Conservation (phyloP, 2,113 vertebrate species). For the Proterorhinus semilunaris region DNA sequence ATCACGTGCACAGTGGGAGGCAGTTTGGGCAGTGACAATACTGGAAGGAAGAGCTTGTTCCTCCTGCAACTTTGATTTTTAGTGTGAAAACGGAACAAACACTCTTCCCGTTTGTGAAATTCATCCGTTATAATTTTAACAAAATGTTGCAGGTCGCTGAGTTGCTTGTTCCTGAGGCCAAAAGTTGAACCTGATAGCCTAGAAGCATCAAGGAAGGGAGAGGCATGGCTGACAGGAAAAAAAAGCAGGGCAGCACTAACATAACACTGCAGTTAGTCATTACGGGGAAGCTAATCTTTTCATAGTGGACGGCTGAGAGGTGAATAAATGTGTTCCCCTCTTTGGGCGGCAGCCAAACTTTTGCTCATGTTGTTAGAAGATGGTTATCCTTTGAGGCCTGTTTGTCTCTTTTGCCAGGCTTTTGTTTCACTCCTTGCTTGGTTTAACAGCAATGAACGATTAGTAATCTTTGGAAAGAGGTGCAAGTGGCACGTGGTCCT, state of each 20-base stretch:
- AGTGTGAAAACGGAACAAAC: not conserved
- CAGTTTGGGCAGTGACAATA: not conserved
- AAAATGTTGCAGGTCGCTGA: conserved; percentile 6
- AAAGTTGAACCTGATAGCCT: conserved; percentile 42
- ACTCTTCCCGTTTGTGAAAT: not conserved
- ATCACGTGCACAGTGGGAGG: not conserved
- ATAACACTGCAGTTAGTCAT: conserved; percentile 47
- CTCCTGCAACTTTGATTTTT: not conserved
- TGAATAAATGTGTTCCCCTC: conserved; percentile 49
- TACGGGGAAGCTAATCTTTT: conserved; percentile 36
- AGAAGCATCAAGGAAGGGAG: conserved; percentile 43
- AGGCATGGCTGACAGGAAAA: conserved; percentile 44
- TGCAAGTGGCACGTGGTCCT: conserved; percentile 8
- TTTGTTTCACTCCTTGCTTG: conserved; percentile 31
- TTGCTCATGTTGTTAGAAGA: conserved; percentile 33
- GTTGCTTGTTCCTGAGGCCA: conserved; percentile 15
- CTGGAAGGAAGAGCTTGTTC: not conserved
- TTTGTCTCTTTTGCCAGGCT: conserved; percentile 26
- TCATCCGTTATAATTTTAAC: not conserved
- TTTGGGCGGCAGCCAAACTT: conserved; percentile 35
- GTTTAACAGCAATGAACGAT: conserved; percentile 29
- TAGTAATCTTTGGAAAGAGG: conserved; percentile 14
- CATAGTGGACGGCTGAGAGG: conserved; percentile 29
- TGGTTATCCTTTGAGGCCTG: conserved; percentile 20
- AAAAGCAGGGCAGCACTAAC: conserved; percentile 21